These are phyloP conservation scores for Knipowitschia caucasica DNA, from an alignment of 2,797 vertebrate genomes.

Conservation along the genomic window DNA sequence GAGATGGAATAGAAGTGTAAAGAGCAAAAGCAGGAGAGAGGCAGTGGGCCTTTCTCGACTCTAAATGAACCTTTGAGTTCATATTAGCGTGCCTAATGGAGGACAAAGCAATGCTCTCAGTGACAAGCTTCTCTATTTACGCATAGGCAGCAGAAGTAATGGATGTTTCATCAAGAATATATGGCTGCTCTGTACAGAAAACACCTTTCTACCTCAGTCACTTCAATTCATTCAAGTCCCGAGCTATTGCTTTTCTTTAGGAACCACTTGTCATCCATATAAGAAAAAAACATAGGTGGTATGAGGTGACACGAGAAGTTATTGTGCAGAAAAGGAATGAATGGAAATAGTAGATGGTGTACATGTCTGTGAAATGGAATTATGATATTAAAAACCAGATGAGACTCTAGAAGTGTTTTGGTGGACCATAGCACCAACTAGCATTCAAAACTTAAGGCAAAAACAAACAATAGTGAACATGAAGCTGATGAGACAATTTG, in stretches of 20 bases:
- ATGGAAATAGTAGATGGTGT: not conserved
- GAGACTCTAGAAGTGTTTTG: no score
- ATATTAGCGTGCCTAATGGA: conserved; percentile 29
- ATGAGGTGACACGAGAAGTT: no score
- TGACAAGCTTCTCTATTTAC: conserved; percentile 11
- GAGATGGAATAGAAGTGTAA: not conserved
- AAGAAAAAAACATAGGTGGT: no score
- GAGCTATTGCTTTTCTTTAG: not conserved
- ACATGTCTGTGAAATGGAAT: no score
- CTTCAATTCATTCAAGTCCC: not conserved
- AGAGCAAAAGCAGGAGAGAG: conserved; percentile 24
- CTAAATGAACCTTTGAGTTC: conserved; percentile 39
- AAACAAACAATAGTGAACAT: no score
- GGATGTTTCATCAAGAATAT: conserved; percentile 6
- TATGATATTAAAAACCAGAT: no score
- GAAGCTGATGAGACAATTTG: no score
- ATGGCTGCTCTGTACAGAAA: conserved; percentile 5
- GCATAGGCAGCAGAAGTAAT: conserved; percentile 2
- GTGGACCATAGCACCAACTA: no score
- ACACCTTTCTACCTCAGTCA: not conserved
- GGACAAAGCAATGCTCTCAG: conserved; percentile 8
- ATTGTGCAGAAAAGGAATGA: no score
- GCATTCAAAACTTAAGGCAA: no score
- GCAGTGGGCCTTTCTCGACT: conserved; percentile 26
- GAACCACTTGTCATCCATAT: not conserved